A percentile compares a stretch with the other conserved stretches of the same genome.
phyloP scores from a whole-genome alignment of 1,140 invertebrate species.

The Eufriesea mexicana region DNA sequence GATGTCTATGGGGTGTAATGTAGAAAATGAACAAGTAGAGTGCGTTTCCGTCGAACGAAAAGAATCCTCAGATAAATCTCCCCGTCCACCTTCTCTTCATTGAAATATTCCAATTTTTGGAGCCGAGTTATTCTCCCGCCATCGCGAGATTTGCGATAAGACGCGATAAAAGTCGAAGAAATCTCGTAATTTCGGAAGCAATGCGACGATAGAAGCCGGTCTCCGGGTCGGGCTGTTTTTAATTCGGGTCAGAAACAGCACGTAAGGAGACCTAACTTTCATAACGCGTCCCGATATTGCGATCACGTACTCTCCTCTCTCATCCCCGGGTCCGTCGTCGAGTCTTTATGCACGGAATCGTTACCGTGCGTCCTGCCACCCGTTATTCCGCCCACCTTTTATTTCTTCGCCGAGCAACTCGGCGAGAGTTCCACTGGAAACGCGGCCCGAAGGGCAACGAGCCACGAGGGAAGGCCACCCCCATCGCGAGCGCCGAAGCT shows the following conservation, averaged over 20 bases:
- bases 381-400: constrained; percentile 5
- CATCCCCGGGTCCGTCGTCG: neutral
- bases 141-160: too few species aligned
- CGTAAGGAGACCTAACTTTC: constrained; percentile 15
- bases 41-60: too few species aligned
- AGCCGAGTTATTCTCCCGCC: too few species aligned
- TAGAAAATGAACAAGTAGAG: too few species aligned
- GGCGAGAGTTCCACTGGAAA: neutral
- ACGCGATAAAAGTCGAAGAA: neutral
- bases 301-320: constrained; percentile 29
- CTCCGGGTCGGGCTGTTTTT: neutral
- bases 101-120: too few species aligned
- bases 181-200: too few species aligned
- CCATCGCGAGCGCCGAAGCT: too few species aligned
- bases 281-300: constrained; percentile 42
- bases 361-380: neutral
- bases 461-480: neutral
- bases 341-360: constrained; percentile 33
- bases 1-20: too few species aligned
- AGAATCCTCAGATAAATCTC: too few species aligned
- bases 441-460: neutral
- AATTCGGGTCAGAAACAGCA: constrained; percentile 28
- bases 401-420: constrained; percentile 12
- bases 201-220: too few species aligned
- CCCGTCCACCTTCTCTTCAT: too few species aligned